Evolutionary conservation across 2,113 vertebrate species (phyloP), one percentile per base, ranked within the genome.

Genomic region (Ammospiza nelsoni): DNA sequence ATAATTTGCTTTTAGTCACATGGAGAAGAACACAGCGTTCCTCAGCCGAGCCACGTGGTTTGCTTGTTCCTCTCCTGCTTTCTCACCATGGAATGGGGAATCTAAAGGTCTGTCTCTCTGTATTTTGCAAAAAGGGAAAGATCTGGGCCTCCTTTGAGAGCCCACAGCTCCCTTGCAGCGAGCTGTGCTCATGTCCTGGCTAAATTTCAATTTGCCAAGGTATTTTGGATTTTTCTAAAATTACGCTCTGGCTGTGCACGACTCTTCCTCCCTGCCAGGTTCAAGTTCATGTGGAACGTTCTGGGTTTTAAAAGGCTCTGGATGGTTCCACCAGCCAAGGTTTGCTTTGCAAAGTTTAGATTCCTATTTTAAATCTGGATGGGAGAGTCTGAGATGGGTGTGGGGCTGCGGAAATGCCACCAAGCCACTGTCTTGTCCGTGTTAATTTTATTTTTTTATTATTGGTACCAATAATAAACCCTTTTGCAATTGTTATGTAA

Each of bases 11-110:
- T 5, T 29, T 69, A 77, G 48, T 80, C 80, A 83, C 61, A 52
- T 1, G 57, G 84, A 91, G 87, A 51, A 25, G 84, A 96, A 96
- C 87, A 61, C 16, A 59, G 51, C 20, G 87, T 94, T 95, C 92
- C 52, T 80, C 79, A 23, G 43, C 46, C 0, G 8, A 66, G 61
- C 75, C 78, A 59, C 4, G 52, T 81, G 79, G 9, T 7, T 88
- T 74, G 58, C 74, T 12, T 6, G 31, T 27, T 87, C 59, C 68
- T 51, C 28, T 90, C 61, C 89, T 49, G 67, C 21, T 4, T 2
- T 11, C 24, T 35, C 87, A 19, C 0, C 41, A 0, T 19, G 22
- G 33, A 29, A 14, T 1, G 10, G 87, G 55, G 23, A 31, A 54
- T 51, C 9, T 11, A 6, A 68, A 83, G 41, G 25, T 29, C 72